Percentiles rank a stretch among this genome's conserved stretches.
phyloP scores from a whole-genome alignment of 2,888 invertebrate species.

The Pammene fasciana region DNA sequence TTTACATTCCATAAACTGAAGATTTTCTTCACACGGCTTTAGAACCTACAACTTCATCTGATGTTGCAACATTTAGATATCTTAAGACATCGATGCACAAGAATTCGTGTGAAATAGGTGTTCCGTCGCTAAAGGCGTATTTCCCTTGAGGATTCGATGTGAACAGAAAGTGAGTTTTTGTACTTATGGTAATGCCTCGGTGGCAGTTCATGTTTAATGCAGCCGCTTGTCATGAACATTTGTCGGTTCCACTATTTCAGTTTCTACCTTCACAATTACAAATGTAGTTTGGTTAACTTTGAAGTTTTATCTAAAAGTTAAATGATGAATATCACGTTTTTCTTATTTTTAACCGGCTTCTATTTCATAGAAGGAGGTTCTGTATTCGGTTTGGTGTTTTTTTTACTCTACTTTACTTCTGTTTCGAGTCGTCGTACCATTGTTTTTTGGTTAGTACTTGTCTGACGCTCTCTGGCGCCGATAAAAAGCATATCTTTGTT shows the following conservation, averaged over 20 bases:
- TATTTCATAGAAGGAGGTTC: no score
- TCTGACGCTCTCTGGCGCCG: not conserved
- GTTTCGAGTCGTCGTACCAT: not conserved
- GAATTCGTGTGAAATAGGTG: not conserved
- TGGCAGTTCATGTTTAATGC: constrained; percentile 78
- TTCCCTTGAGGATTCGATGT: constrained; percentile 41
- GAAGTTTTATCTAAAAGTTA: not conserved
- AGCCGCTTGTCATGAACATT: constrained; percentile 79
- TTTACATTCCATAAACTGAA: not conserved
- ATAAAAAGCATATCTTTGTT: constrained; percentile 16
- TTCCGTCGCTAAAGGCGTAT: constrained; percentile 7
- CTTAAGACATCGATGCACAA: not conserved
- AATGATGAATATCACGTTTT: not conserved
- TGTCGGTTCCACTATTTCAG: constrained; percentile 77
- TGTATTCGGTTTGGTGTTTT: no score
- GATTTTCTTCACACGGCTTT: no score
- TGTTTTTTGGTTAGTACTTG: not conserved
- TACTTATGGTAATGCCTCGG: constrained; percentile 68
- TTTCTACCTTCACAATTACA: constrained; percentile 43
- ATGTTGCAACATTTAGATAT: no score
- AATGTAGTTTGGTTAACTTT: constrained; percentile 3
- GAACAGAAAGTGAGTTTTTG: constrained; percentile 55
- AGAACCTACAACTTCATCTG: no score
- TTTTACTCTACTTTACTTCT: no score
- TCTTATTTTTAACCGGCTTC: not conserved